Percentiles rank a stretch among this genome's conserved stretches.
Evolutionary conservation across 1,140 invertebrate species (phyloP).

Genomic region (Zaprionus nigranus): DNA sequence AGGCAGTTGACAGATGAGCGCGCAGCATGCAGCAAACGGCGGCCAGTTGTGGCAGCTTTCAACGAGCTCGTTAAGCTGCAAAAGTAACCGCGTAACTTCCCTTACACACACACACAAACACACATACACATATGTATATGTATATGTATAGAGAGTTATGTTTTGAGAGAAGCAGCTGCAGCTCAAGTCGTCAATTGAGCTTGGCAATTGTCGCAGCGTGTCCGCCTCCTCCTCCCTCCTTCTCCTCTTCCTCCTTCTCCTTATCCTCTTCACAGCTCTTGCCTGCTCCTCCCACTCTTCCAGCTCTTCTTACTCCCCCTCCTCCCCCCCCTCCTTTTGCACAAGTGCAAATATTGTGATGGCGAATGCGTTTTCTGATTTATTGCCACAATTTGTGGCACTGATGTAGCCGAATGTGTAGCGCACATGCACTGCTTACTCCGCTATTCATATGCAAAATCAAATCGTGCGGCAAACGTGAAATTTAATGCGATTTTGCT

Average conservation of each 20-base stretch:
- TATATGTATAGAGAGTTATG: background rate
- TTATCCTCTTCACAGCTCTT: background rate
- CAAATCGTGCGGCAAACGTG: slow-evolving; percentile 63
- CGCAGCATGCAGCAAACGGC: slow-evolving; percentile 40
- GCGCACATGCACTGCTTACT: background rate
- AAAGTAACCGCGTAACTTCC: slow-evolving; percentile 19
- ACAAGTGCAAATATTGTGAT: slow-evolving; percentile 75
- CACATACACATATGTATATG: background rate
- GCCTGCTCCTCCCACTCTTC: background rate
- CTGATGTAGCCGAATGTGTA: slow-evolving; percentile 22
- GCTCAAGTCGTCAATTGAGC: background rate
- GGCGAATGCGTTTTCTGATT: slow-evolving; percentile 59
- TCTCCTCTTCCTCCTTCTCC: background rate
- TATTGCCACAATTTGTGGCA: slow-evolving; percentile 67
- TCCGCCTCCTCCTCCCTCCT: slow-evolving; percentile 34
- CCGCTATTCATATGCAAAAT: slow-evolving; percentile 43
- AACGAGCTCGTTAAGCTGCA: slow-evolving; percentile 59
- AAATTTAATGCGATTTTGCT: slow-evolving; percentile 74
- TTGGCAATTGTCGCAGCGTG: slow-evolving; percentile 52
- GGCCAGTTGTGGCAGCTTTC: slow-evolving; percentile 29
- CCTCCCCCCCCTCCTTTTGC: too few species aligned
- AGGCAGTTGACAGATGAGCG: slow-evolving; percentile 55
- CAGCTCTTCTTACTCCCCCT: too few species aligned
- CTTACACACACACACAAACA: background rate
- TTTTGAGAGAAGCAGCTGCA: background rate